These are phyloP conservation scores for Bambusicola thoracicus DNA, from an alignment of 2,113 vertebrate species.

Conservation along the genomic window DNA sequence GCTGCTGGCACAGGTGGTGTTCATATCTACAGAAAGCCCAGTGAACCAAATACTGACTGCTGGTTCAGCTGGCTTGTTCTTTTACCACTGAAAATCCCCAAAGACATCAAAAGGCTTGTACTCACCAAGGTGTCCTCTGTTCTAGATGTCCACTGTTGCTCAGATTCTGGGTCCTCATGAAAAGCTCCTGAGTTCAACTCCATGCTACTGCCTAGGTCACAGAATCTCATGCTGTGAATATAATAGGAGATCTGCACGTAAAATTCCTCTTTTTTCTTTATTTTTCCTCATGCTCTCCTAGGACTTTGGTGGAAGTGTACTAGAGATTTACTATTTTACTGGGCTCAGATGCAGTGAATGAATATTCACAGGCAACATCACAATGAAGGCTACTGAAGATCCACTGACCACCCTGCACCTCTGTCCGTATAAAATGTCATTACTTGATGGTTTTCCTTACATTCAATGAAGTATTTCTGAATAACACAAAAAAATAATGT, in stretches of 20 bases:
- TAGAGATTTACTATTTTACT: not conserved
- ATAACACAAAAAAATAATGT: not conserved
- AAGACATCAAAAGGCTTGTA: not conserved
- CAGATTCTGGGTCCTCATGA: not conserved
- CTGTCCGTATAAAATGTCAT: not conserved
- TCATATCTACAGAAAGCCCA: not conserved
- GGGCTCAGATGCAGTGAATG: not conserved
- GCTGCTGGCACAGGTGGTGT: accelerated
- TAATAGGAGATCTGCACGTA: not conserved
- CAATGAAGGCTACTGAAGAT: not conserved
- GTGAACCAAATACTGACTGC: not conserved
- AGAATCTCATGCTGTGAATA: not conserved
- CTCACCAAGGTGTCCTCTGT: not conserved
- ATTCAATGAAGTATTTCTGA: not conserved
- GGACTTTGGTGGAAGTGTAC: not conserved
- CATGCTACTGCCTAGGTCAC: not conserved
- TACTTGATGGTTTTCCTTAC: not conserved
- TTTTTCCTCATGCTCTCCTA: not conserved
- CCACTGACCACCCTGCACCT: not conserved
- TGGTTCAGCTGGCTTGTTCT: not conserved
- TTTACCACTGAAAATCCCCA: not conserved
- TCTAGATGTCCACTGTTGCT: not conserved
- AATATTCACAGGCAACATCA: not conserved
- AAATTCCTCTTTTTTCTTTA: not conserved
- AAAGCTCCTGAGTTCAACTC: not conserved